These are phyloP conservation scores for Platycheirus rosarum DNA, from an alignment of 2,888 invertebrate genomes.

Conservation along the genomic window DNA sequence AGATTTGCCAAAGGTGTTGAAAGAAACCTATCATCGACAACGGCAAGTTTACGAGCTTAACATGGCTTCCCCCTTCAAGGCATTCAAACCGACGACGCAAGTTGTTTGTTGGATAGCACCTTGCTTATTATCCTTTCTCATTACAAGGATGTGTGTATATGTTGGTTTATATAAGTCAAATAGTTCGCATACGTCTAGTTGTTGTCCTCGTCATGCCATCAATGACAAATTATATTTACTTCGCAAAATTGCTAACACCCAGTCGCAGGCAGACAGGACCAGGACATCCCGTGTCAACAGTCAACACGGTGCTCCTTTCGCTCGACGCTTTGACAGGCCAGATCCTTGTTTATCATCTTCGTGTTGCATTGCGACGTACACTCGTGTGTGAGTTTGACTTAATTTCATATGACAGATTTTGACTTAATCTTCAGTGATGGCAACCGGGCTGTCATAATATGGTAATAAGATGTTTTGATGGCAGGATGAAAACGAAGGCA, in stretches of 20 bases:
- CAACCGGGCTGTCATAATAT: conserved; percentile 42
- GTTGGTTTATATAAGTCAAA: conserved; percentile 64
- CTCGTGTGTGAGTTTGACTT: conserved; percentile 55
- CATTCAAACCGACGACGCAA: conserved; percentile 14
- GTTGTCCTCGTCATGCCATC: conserved; percentile 31
- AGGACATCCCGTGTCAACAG: conserved; percentile 20
- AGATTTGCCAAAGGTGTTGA: conserved; percentile 71
- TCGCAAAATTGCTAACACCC: conserved; percentile 68
- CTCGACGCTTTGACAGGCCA: conserved; percentile 31
- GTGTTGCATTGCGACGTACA: conserved; percentile 29
- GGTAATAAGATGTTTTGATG: conserved; percentile 60
- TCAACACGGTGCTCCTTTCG: neutral
- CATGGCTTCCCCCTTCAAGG: conserved; percentile 37
- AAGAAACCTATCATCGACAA: conserved; percentile 72
- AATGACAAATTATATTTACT: conserved; percentile 71
- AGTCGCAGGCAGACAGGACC: conserved; percentile 14
- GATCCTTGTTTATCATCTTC: conserved; percentile 27
- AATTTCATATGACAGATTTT: conserved; percentile 72
- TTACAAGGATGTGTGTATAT: conserved; percentile 1
- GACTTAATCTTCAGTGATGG: conserved; percentile 46
- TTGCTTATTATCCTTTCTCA: conserved; percentile 52
- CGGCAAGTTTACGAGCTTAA: conserved; percentile 62
- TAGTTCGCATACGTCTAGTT: conserved; percentile 56
- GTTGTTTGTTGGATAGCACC: conserved; percentile 43
- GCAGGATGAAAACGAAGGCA: conserved; percentile 61